Evolutionary conservation across 2,797 vertebrate genomes (phyloP).

Genomic region (Eremophila alpestris): DNA sequence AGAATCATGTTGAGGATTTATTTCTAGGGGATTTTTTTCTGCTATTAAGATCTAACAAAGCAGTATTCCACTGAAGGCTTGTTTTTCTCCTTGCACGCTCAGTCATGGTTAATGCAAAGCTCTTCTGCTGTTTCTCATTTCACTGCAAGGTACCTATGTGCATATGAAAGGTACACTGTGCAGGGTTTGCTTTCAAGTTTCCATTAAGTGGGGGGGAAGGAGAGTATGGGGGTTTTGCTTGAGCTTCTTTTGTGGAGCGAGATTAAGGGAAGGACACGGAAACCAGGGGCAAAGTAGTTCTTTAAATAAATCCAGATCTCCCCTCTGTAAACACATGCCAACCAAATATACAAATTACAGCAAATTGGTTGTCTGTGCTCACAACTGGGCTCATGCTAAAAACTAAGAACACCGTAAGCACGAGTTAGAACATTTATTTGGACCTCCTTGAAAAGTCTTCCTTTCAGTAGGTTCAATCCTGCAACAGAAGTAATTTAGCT

Average conservation of each 20-base stretch:
- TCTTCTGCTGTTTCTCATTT: conserved; percentile 62
- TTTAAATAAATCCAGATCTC: conserved; percentile 45
- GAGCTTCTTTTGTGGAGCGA: conserved; percentile 29
- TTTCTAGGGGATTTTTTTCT: conserved; percentile 44
- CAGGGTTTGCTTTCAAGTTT: conserved; percentile 34
- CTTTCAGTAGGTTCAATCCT: conserved; percentile 39
- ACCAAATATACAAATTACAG: conserved; percentile 41
- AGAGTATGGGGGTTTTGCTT: not conserved
- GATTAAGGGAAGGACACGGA: conserved; percentile 4
- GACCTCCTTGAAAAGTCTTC: conserved; percentile 56
- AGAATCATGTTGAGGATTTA: conserved; percentile 52
- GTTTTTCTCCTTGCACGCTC: not conserved
- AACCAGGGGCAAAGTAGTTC: conserved; percentile 8
- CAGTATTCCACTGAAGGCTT: conserved; percentile 20
- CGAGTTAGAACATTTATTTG: conserved; percentile 36
- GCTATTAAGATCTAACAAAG: conserved; percentile 49
- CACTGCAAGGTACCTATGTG: conserved; percentile 28
- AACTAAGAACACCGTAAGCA: conserved; percentile 16
- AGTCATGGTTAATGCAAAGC: conserved; percentile 20
- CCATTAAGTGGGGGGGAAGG: not conserved
- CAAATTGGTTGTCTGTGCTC: conserved; percentile 8
- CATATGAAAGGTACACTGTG: conserved; percentile 21
- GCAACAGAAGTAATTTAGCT: conserved; percentile 39
- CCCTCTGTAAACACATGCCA: conserved; percentile 23
- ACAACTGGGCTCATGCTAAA: conserved; percentile 2